Evolutionary conservation across 2,113 vertebrate species (phyloP).

Genomic region (Geococcyx californianus): DNA sequence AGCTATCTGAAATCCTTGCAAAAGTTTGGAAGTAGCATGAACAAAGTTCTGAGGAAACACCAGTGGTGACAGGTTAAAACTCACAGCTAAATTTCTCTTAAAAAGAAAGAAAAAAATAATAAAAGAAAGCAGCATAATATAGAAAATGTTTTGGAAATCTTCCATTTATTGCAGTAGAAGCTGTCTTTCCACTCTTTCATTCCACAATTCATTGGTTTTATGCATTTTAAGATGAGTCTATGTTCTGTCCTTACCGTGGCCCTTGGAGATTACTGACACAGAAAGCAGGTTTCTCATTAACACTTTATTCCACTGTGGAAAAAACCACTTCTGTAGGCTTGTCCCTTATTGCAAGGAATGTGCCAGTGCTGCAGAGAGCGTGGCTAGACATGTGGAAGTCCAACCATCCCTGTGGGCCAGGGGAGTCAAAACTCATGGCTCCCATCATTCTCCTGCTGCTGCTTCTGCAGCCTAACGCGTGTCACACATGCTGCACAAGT

Average conservation of each 20-base stretch:
- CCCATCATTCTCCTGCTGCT: no score
- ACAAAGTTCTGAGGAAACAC: background rate
- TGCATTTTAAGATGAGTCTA: background rate
- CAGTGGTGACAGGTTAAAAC: background rate
- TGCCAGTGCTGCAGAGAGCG: background rate
- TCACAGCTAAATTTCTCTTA: background rate
- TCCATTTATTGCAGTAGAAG: background rate
- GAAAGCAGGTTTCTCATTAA: accelerated
- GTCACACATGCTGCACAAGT: no score
- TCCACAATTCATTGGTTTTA: background rate
- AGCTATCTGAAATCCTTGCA: background rate
- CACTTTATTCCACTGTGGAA: background rate
- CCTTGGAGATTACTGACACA: background rate
- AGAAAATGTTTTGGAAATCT: background rate
- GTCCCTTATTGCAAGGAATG: background rate
- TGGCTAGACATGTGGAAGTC: background rate
- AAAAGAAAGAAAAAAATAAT: background rate
- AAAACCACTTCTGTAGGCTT: background rate
- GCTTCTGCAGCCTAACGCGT: no score
- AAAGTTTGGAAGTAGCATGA: background rate
- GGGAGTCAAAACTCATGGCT: no score
- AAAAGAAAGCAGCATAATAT: background rate
- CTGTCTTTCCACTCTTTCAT: background rate
- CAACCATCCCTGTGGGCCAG: background rate
- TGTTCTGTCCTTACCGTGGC: background rate